phyloP scores from a whole-genome alignment of 2,888 invertebrate genomes.

The Agrotis clavis region DNA sequence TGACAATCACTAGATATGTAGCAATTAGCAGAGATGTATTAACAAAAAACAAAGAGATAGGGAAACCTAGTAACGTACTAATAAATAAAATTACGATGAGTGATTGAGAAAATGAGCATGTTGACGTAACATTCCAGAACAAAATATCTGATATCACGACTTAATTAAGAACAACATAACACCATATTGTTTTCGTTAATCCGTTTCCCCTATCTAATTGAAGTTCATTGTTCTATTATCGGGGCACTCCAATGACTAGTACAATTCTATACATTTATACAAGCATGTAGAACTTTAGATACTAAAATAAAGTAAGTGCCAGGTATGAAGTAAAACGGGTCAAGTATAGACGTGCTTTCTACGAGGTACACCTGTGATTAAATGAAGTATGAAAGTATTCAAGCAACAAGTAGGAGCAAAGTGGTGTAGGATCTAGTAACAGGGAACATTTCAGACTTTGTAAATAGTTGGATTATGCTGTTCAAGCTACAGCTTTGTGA shows the following conservation, averaged over 20 bases:
- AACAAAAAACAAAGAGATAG: not conserved
- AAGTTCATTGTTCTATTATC: conserved; percentile 60
- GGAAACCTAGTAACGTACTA: not conserved
- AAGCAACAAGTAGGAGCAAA: conserved; percentile 34
- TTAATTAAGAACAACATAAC: conserved; percentile 37
- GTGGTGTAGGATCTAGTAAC: conserved; percentile 8
- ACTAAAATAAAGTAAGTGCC: conserved; percentile 14
- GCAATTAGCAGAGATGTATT: not conserved
- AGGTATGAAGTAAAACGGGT: conserved; percentile 51
- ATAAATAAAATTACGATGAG: not conserved
- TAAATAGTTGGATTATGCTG: not conserved
- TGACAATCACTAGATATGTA: too few species aligned
- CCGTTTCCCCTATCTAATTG: conserved; percentile 54
- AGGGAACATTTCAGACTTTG: conserved; percentile 7
- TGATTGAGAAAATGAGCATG: not conserved
- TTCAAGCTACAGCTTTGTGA: not conserved
- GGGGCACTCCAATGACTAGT: conserved; percentile 40
- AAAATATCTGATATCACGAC: conserved; percentile 17
- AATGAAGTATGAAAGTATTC: conserved; percentile 32
- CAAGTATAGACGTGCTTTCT: conserved; percentile 50
- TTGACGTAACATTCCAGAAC: conserved; percentile 15
- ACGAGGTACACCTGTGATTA: conserved; percentile 41
- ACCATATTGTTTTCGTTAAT: conserved; percentile 48
- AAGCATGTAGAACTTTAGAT: not conserved
- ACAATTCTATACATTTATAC: conserved; percentile 25